Evolutionary conservation across 2,888 invertebrate genomes (phyloP).

Genomic region (Dendrolimus pini): DNA sequence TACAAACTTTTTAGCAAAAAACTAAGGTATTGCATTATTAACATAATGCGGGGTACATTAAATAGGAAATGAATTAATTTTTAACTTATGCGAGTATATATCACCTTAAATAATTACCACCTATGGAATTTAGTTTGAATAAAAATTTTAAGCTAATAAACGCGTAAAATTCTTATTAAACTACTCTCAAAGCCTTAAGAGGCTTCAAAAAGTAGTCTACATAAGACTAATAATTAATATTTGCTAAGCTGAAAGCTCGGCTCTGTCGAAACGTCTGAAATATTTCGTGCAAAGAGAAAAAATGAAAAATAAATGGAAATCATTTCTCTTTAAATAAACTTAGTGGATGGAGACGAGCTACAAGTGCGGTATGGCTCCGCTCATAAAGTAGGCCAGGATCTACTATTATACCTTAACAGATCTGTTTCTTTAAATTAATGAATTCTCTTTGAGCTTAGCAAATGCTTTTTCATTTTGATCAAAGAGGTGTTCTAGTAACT

Average conservation of each 20-base stretch:
- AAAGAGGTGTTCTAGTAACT: neutral
- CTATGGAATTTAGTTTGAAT: too few species aligned
- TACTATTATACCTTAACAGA: neutral
- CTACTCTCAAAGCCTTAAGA: too few species aligned
- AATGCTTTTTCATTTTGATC: neutral
- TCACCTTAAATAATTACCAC: too few species aligned
- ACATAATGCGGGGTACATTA: too few species aligned
- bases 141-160: too few species aligned
- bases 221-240: too few species aligned
- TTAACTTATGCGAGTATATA: too few species aligned
- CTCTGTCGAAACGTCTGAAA: neutral
- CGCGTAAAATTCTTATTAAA: too few species aligned
- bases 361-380: neutral
- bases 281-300: neutral
- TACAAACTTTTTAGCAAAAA: too few species aligned
- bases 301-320: neutral
- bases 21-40: too few species aligned
- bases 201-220: too few species aligned
- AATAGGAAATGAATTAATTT: too few species aligned
- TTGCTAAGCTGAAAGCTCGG: neutral
- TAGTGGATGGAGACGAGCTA: neutral
- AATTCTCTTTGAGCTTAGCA: neutral
- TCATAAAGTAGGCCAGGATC: neutral
- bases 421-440: neutral
- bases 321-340: neutral